These are phyloP conservation scores for Pollenia griseotomentosa DNA, from an alignment of 2,888 invertebrate genomes.

Conservation along the genomic window DNA sequence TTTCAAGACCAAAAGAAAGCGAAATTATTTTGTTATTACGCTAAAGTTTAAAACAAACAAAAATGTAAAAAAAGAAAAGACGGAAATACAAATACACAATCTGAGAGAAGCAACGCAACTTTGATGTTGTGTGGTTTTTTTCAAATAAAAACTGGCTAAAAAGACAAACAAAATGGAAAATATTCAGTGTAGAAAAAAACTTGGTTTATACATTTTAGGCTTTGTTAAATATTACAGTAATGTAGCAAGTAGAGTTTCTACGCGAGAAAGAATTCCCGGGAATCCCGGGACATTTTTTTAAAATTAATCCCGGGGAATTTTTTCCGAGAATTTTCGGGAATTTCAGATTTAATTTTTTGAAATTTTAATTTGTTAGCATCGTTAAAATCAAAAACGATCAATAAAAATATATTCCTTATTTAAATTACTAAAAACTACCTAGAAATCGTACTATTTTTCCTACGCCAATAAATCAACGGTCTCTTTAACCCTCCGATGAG, in stretches of 20 bases:
- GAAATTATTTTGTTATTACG: constrained; percentile 68
- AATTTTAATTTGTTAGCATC: no score
- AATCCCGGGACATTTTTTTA: no score
- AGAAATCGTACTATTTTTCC: no score
- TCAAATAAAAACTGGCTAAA: constrained; percentile 21
- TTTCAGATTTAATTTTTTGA: no score
- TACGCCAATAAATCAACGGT: no score
- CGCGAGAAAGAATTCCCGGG: no score
- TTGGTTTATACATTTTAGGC: constrained; percentile 23
- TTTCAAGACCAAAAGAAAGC: constrained; percentile 73
- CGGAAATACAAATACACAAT: constrained; percentile 36
- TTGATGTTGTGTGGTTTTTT: constrained; percentile 1
- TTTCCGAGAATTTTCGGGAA: no score
- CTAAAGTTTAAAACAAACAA: constrained; percentile 32
- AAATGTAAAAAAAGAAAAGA: constrained; percentile 30
- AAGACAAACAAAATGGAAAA: constrained; percentile 12
- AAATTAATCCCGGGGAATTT: no score
- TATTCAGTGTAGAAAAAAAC: constrained; percentile 6
- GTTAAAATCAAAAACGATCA: no score
- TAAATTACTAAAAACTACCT: no score
- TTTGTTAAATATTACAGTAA: constrained; percentile 26
- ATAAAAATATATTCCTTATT: no score
- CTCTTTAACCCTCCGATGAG: no score
- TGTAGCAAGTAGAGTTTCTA: constrained; percentile 66
- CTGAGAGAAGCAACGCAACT: constrained; percentile 7